Percentiles rank a stretch among this genome's conserved stretches.
These are phyloP conservation scores for Tridacna crocea DNA, from an alignment of 2,888 invertebrate species.

Conservation along the genomic window DNA sequence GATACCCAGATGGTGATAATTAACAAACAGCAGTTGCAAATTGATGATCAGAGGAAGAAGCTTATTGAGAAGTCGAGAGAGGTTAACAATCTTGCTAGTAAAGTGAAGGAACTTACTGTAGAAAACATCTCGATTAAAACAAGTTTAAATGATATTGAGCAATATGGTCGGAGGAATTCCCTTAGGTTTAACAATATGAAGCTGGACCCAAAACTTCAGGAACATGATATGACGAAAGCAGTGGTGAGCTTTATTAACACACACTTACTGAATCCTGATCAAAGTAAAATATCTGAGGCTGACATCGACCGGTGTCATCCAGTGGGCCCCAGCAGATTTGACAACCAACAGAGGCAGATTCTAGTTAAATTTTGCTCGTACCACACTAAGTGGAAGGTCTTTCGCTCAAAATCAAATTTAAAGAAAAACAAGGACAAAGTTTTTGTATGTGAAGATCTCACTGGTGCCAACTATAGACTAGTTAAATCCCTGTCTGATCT, in stretches of 20 bases:
- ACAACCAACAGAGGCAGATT: too few species aligned
- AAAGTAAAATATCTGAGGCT: background rate
- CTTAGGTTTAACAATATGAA: background rate
- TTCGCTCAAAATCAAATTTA: constrained; percentile 4
- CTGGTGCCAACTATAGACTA: background rate
- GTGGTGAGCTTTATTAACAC: constrained; percentile 4
- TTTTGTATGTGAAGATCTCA: constrained; percentile 7
- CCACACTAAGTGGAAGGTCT: constrained; percentile 5
- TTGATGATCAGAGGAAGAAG: background rate
- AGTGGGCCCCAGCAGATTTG: background rate
- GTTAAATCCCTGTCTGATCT: background rate
- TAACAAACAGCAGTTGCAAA: background rate
- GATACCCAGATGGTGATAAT: background rate
- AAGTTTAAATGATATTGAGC: background rate
- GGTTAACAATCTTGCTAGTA: background rate
- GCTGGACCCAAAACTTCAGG: background rate
- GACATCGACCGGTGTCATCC: constrained; percentile 7
- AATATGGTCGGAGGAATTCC: constrained; percentile 4
- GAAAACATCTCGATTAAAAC: background rate
- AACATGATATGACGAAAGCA: background rate
- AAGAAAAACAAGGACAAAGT: constrained; percentile 6
- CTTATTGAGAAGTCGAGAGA: background rate
- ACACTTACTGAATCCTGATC: background rate
- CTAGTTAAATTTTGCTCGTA: background rate
- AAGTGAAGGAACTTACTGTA: background rate